Evolutionary conservation across 2,888 invertebrate genomes (phyloP), one percentile per base, ranked within the genome.

Genomic region (Calliopum simillimum): DNA sequence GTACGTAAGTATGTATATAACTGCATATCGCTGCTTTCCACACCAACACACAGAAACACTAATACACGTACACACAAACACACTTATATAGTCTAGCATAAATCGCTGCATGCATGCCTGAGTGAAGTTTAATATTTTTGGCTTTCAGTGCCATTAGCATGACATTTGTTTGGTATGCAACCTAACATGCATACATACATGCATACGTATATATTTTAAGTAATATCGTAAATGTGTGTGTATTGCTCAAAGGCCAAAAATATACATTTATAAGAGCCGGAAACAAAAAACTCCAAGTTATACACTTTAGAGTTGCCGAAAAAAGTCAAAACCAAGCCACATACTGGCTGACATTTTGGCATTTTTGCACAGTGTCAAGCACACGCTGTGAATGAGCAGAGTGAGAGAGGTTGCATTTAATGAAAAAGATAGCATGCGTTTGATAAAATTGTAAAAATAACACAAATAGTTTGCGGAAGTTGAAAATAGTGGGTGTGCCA

Each of bases 51-150:
- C 63, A 63, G 23, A 53, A 19, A 53, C 19, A 23, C 55, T 14
- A 16, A 23, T 13, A 23, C 55, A 65, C 3, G 43, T 43, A 65
- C 41, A 43, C 4, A 55, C 23, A 65, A 43, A 44, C 44, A 41
- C 53, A 33, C 62, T n/a, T n/a, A 25, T n/a, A 63, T 25, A 16
- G 5, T 14, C 12, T 33, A 23, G 25, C 4, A 56, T n/a, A 56
- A 25, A 56, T 49, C 25, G 41, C 51, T 16, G 53, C 53, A 61
- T 61, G 49, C 64, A 49, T 47, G 47, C 25, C 33, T 41, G 55
- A 66, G 46, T 56, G 46, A 66, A 66, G 46, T 66, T 65, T 65
- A 65, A 65, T 65, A 65, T 55, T 65, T 66, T 66, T 56, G 47
- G 66, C 56, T 44, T 66, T 8, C 46, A 56, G 47, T 56, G 66